phyloP scores from a whole-genome alignment of 2,113 vertebrate species.

The Neoarius graeffei region DNA sequence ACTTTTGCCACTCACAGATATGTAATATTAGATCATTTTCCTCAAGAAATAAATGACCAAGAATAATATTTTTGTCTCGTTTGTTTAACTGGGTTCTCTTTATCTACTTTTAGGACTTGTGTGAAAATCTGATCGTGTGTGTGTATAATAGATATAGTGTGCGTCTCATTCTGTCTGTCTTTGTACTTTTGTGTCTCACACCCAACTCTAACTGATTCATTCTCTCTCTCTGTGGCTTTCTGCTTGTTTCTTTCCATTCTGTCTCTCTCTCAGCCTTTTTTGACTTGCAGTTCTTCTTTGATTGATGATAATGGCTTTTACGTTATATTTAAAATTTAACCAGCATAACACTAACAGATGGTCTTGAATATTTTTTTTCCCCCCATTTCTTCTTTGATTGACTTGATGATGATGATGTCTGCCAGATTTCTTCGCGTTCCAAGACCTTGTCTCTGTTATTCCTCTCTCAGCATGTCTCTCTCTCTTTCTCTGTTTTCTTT shows the following conservation, averaged over 20 bases:
- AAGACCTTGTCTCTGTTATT: not conserved
- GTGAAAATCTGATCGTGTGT: too few species aligned
- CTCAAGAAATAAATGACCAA: too few species aligned
- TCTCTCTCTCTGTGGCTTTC: not conserved
- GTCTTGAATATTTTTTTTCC: not conserved
- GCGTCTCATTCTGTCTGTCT: too few species aligned
- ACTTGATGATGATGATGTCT: not conserved
- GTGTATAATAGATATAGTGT: too few species aligned
- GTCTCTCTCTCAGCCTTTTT: not conserved
- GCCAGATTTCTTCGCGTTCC: not conserved
- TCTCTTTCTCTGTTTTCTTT: slow-evolving; percentile 57
- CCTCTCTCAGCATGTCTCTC: slow-evolving; percentile 40
- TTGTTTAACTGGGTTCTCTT: too few species aligned
- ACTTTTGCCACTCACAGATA: too few species aligned
- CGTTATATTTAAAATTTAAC: not conserved
- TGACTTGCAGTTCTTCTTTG: not conserved
- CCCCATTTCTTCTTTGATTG: not conserved
- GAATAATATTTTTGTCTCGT: too few species aligned
- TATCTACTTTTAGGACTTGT: too few species aligned
- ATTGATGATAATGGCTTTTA: not conserved
- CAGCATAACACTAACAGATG: not conserved
- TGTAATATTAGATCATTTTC: too few species aligned
- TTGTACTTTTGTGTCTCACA: not conserved
- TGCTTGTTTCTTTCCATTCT: not conserved
- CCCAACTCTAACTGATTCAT: not conserved